Base-by-base conservation (phyloP, 2,888 invertebrate genomes). In the Tenthredo mesomela region DNA sequence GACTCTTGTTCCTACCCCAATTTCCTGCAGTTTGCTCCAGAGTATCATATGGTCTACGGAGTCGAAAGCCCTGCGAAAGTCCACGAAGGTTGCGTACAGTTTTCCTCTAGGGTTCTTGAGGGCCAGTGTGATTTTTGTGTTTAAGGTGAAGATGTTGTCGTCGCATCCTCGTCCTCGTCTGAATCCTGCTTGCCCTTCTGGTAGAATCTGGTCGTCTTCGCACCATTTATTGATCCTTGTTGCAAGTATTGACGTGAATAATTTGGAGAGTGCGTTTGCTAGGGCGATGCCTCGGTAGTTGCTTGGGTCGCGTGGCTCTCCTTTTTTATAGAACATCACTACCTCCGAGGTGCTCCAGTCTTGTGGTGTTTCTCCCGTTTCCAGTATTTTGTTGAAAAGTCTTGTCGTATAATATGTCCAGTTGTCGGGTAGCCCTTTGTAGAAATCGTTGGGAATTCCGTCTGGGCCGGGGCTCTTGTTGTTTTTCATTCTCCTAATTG, bases 111-210 rank as follows among this genome's bases (percentile, higher is more conserved):
- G 84, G 77, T 87, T 85, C 9, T 83, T 73, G 3, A 88, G 47
- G 15, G 87, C 84, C 4, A 84, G 1, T 4, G 85, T 61, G 10
- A 88, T 84, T 21, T 83, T 85, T 0, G 87, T 40, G 1, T 83
- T 80, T 0, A 90, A 82, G 0, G 86, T 85, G 77, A 89, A 89
- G 4, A 89, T 85, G 70, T 88, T 88, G 58, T 90, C 89, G 25
- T 86, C 84, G 7, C 87, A 88, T 2, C 87, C 85, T 61, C 87
- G 73, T 0, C 85, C 77, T 12, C 29, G 77, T 80, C 88, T 83
- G 47, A 89, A 90, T 5, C 88, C 89, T 0, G 87, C 85, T 86
- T 89, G 90, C 54, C 86, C 85, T 71, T 90, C 89, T 0, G 88
- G 88, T 15, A 89, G 73, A 10, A 87, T 88, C 0, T 87, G 70